These are phyloP conservation scores for Gulo gulo DNA, from an alignment of 2,113 vertebrate genomes.

Conservation along the genomic window DNA sequence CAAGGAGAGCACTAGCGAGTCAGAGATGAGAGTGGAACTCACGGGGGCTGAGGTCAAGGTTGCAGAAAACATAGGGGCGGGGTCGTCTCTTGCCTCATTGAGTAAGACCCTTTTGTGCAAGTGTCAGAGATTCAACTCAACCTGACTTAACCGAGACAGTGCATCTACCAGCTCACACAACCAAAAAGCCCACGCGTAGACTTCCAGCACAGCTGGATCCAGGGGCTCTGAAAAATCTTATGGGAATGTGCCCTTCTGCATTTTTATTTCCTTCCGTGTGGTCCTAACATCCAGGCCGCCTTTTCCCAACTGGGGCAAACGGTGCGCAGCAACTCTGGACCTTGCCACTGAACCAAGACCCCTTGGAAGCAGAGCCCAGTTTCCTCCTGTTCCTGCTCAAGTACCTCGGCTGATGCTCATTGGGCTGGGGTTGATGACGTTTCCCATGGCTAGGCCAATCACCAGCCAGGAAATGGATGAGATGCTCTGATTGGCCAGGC, in stretches of 20 bases:
- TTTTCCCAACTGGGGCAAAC: not conserved
- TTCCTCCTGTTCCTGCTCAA: not conserved
- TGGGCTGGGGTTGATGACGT: not conserved
- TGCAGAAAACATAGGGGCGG: not conserved
- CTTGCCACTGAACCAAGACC: not conserved
- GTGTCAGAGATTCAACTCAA: not conserved
- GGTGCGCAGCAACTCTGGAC: not conserved
- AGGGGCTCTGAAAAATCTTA: not conserved
- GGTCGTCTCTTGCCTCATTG: not conserved
- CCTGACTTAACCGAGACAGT: not conserved
- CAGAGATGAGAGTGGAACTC: not conserved
- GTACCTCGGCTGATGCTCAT: not conserved
- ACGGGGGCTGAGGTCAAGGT: too few relatives aligned
- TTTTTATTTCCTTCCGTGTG: not conserved
- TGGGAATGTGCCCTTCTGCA: not conserved
- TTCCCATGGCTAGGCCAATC: not conserved
- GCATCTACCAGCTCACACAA: not conserved
- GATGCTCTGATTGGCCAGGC: not conserved
- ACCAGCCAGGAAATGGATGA: not conserved
- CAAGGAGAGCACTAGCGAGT: not conserved
- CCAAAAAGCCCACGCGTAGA: not conserved
- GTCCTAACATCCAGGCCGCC: not conserved
- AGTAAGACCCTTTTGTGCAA: not conserved
- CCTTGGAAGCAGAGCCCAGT: not conserved
- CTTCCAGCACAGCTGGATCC: not conserved